These are phyloP conservation scores for Nomada flava DNA, from an alignment of 2,888 invertebrate genomes.

Conservation along the genomic window DNA sequence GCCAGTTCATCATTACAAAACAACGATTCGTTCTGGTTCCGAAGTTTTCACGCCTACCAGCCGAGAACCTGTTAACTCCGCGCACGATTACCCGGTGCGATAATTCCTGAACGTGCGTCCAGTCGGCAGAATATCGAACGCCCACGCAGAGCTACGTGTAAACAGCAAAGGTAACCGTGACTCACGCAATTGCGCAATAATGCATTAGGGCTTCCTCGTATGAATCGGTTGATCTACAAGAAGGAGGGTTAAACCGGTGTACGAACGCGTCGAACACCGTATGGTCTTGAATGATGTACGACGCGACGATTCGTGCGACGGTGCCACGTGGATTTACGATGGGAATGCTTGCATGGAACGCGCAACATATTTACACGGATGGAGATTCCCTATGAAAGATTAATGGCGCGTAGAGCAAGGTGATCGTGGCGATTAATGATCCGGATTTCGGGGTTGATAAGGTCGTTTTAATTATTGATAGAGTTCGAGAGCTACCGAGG, in stretches of 20 bases:
- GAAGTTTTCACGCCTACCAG: slow-evolving; percentile 52
- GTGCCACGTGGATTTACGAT: slow-evolving; percentile 32
- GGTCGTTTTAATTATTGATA: too few species aligned
- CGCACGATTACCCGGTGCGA: slow-evolving; percentile 37
- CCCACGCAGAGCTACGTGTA: slow-evolving; percentile 10
- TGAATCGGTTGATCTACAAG: slow-evolving; percentile 16
- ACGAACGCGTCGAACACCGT: slow-evolving; percentile 21
- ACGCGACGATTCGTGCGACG: neutral
- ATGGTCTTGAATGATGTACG: slow-evolving; percentile 24
- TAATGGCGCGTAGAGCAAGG: neutral
- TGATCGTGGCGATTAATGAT: too few species aligned
- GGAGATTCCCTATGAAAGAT: neutral
- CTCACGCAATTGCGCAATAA: slow-evolving; percentile 1
- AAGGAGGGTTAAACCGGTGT: slow-evolving; percentile 1
- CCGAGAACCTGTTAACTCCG: slow-evolving; percentile 39
- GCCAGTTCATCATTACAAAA: slow-evolving; percentile 32
- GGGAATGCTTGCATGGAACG: neutral
- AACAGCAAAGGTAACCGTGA: neutral
- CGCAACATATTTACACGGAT: neutral
- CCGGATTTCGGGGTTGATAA: too few species aligned
- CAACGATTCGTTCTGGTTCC: slow-evolving; percentile 40
- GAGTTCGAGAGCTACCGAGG: neutral
- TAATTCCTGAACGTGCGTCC: slow-evolving; percentile 32
- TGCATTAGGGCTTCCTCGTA: slow-evolving; percentile 14
- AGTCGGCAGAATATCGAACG: slow-evolving; percentile 23